A percentile compares a stretch with the other conserved stretches of the same genome.
These are phyloP conservation scores for Yponomeuta cagnagella DNA, from an alignment of 2,888 invertebrate species.

Conservation along the genomic window DNA sequence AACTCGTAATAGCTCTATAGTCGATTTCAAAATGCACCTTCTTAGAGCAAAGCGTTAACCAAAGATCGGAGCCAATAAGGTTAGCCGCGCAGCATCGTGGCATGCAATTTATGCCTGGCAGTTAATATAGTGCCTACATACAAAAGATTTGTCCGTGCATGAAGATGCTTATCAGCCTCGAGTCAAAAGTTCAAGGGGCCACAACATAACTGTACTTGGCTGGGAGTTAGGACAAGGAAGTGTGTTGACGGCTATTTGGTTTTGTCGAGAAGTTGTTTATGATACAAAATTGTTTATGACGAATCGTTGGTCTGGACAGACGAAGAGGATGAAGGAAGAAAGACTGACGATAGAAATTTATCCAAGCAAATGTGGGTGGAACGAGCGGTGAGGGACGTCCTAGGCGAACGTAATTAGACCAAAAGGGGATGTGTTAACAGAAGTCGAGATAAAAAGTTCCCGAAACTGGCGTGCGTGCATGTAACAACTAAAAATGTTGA, in stretches of 20 bases:
- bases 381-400: too few relatives aligned
- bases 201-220: background rate
- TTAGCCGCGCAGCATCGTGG: background rate
- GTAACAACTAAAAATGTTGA: too few relatives aligned
- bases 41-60: background rate
- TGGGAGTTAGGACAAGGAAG: background rate
- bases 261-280: background rate
- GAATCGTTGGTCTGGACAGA: too few relatives aligned
- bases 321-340: too few relatives aligned
- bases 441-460: too few relatives aligned
- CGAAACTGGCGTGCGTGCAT: too few relatives aligned
- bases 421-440: too few relatives aligned
- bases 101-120: background rate
- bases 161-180: constrained; percentile 19
- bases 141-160: constrained; percentile 17
- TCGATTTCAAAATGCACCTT: constrained; percentile 6
- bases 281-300: too few relatives aligned
- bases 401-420: too few relatives aligned
- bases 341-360: too few relatives aligned
- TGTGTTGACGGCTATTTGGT: background rate
- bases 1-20: background rate
- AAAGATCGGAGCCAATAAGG: background rate
- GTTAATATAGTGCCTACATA: background rate
- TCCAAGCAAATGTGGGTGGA: too few relatives aligned
- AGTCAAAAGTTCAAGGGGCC: constrained; percentile 23